Base-by-base conservation (phyloP, 2,888 invertebrate species). In the Neuroscelio doddi region DNA sequence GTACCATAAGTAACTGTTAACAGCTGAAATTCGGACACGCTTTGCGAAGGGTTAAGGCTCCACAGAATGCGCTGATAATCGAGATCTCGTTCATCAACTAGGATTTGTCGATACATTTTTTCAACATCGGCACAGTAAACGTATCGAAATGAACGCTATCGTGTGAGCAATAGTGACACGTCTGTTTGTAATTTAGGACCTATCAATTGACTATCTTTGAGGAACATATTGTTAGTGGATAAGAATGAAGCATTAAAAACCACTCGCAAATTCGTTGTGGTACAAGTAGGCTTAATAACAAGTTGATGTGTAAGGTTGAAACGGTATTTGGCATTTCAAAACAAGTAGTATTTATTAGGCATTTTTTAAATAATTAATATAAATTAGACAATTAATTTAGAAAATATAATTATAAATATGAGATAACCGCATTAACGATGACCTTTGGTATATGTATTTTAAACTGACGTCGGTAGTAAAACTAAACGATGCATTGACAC, bases 211-310 rank as follows among this genome's bases (percentile, higher is more conserved):
- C 36, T 21, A 1, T 72, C 72, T 52, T 78, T 78, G 0, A 76
- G 44, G 0, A 73, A 74, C 0, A 36, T 32, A 0, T 59, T 46
- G 14, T 66, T 53, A 0, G 65, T 39, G n/a, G 51, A 63, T 51
- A 36, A 56, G 12, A 61, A 51, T 0, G 75, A 76, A 1, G 68
- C 76, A 42, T 80, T 73, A 56, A 74, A 79, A 0, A 79, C 78
- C 0, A 76, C 71, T 9, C 78, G 63, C 7, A 76, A 24, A 14
- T 72, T 71, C 0, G 74, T 75, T 1, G 74, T 72, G 0, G 65
- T 32, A 45, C 70, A n/a, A n/a, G n/a, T n/a, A n/a, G n/a, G n/a
- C n/a, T n/a, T n/a, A n/a, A n/a, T n/a, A n/a, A n/a, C n/a, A n/a
- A n/a, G n/a, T n/a, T n/a, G n/a, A n/a, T n/a, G n/a, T n/a, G n/a